phyloP scores from a whole-genome alignment of 2,797 vertebrate species.

The Orestias chungarensis region DNA sequence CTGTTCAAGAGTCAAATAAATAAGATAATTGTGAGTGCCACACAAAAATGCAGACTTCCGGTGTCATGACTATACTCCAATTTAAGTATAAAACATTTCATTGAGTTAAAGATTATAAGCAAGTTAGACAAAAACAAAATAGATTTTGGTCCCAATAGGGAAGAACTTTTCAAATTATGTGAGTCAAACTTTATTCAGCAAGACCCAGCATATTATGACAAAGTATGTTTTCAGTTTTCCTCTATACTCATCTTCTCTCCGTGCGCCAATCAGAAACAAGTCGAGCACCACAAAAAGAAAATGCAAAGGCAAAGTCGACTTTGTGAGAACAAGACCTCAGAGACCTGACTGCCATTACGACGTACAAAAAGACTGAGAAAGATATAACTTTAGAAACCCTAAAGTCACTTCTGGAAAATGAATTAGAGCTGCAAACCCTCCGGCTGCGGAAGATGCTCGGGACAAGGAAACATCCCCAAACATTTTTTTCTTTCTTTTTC shows the following conservation, averaged over 20 bases:
- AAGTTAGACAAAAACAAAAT: background rate
- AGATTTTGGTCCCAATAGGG: background rate
- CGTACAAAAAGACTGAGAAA: constrained; percentile 48
- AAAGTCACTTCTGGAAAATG: constrained; percentile 72
- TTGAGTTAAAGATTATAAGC: background rate
- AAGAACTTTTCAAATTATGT: background rate
- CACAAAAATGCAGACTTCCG: background rate
- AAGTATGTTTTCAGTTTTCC: background rate
- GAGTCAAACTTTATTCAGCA: background rate
- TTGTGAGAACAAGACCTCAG: constrained; percentile 47
- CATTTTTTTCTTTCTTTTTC: constrained; percentile 74
- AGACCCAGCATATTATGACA: background rate
- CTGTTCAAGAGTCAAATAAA: constrained; percentile 2
- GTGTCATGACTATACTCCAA: background rate
- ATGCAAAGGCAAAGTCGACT: constrained; percentile 33
- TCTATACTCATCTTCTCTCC: background rate
- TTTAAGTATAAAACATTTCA: background rate
- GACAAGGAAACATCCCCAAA: constrained; percentile 63
- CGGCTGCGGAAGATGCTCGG: constrained; percentile 55
- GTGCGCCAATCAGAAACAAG: constrained; percentile 10
- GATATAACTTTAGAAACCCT: constrained; percentile 60
- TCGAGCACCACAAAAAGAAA: constrained; percentile 16
- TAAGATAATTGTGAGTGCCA: constrained; percentile 3
- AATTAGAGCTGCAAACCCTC: constrained; percentile 65
- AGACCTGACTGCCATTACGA: constrained; percentile 39